Evolutionary conservation across 1,140 invertebrate genomes (phyloP).

Genomic region (Saccostrea glomerata): DNA sequence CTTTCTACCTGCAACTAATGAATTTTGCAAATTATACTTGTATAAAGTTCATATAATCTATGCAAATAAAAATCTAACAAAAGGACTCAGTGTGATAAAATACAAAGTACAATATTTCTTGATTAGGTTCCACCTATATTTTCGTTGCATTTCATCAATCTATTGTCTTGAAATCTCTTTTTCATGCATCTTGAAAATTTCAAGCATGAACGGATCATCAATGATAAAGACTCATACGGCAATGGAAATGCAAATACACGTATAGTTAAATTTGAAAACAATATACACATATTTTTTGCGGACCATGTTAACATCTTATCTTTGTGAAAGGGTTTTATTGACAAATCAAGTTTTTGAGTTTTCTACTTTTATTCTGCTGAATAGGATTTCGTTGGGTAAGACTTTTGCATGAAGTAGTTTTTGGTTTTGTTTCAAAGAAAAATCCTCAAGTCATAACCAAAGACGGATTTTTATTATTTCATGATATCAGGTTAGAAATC

Average conservation of each 20-base stretch:
- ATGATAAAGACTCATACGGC: no score
- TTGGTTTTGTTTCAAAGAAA: background rate
- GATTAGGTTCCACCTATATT: no score
- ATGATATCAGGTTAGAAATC: background rate
- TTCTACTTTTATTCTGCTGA: background rate
- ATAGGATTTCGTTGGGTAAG: background rate
- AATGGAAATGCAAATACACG: no score
- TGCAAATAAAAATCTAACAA: no score
- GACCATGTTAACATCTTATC: background rate
- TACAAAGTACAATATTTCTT: no score
- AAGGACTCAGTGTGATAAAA: no score
- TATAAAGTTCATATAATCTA: background rate
- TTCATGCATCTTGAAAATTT: no score
- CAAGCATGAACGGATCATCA: no score
- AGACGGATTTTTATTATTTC: background rate
- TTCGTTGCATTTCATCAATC: no score
- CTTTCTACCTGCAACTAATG: background rate
- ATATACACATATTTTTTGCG: no score
- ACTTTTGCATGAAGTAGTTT: background rate
- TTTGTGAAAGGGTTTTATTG: background rate
- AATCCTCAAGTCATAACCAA: background rate
- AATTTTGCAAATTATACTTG: background rate
- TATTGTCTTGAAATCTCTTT: no score
- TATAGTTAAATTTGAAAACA: no score
- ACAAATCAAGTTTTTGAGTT: background rate